phyloP scores from a whole-genome alignment of 2,113 vertebrate species.

The Microtus ochrogaster region DNA sequence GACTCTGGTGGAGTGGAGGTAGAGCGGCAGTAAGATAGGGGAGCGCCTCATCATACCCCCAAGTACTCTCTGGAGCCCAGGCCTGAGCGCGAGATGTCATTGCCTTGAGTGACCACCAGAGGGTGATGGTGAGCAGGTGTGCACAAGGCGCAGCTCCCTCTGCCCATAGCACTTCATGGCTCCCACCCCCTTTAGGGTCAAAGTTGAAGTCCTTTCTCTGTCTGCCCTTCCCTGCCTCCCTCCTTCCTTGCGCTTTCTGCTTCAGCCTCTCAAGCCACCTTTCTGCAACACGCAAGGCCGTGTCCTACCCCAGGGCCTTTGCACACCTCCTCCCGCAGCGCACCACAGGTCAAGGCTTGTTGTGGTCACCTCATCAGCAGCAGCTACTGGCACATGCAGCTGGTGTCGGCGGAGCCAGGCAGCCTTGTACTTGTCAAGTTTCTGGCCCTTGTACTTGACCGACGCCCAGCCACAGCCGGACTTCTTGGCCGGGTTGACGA shows the following conservation, averaged over 20 bases:
- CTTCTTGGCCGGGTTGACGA: constrained; percentile 98
- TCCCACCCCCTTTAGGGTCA: not conserved
- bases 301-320: not conserved
- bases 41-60: too few species aligned
- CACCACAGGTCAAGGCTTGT: not conserved
- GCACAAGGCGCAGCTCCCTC: not conserved
- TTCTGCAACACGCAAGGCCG: not conserved
- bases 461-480: constrained; percentile 98
- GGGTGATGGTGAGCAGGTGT: not conserved
- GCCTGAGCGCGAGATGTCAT: not conserved
- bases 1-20: constrained; percentile 83
- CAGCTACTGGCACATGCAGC: constrained; percentile 85
- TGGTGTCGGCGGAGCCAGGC: constrained; percentile 96
- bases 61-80: not conserved
- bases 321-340: not conserved
- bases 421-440: constrained; percentile 97
- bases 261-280: not conserved
- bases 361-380: constrained; percentile 90
- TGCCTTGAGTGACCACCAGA: not conserved
- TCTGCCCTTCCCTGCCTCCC: not conserved
- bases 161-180: not conserved
- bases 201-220: not conserved
- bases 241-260: not conserved
- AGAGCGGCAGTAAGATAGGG: not conserved
- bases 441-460: constrained; percentile 96